phyloP scores from a whole-genome alignment of 2,113 vertebrate species.

The Corapipo altera region DNA sequence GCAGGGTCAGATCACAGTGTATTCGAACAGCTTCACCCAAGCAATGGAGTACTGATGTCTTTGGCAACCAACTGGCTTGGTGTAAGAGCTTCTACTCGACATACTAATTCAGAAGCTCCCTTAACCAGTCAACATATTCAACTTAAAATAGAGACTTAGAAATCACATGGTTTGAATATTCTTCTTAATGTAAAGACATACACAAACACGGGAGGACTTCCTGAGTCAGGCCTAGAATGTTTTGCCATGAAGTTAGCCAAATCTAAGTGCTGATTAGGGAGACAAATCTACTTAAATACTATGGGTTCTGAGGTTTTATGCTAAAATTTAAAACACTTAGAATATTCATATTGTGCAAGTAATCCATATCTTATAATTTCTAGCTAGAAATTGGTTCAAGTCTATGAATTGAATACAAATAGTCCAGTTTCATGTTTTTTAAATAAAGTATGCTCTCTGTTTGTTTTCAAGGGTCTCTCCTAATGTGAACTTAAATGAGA shows the following conservation, averaged over 20 bases:
- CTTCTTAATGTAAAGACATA: background rate
- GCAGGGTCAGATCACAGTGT: constrained; percentile 70
- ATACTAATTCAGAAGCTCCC: background rate
- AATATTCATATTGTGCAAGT: background rate
- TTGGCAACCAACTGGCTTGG: constrained; percentile 68
- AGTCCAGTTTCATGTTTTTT: background rate
- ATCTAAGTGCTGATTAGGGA: background rate
- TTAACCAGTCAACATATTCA: background rate
- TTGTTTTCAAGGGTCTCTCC: background rate
- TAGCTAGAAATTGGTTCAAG: background rate
- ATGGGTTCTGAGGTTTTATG: background rate
- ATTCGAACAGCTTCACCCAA: constrained; percentile 74
- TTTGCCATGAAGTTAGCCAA: background rate
- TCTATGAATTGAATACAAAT: background rate
- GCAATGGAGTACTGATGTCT: constrained; percentile 49
- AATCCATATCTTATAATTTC: background rate
- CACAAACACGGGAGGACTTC: background rate
- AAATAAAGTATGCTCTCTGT: background rate
- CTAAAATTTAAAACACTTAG: background rate
- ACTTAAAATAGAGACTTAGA: background rate
- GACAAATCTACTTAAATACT: background rate
- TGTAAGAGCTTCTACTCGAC: constrained; percentile 31
- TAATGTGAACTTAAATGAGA: constrained; percentile 16
- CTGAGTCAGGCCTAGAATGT: background rate
- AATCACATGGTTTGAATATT: background rate